These are phyloP conservation scores for Teleiodes luculella DNA, from an alignment of 2,888 invertebrate species.

Conservation along the genomic window DNA sequence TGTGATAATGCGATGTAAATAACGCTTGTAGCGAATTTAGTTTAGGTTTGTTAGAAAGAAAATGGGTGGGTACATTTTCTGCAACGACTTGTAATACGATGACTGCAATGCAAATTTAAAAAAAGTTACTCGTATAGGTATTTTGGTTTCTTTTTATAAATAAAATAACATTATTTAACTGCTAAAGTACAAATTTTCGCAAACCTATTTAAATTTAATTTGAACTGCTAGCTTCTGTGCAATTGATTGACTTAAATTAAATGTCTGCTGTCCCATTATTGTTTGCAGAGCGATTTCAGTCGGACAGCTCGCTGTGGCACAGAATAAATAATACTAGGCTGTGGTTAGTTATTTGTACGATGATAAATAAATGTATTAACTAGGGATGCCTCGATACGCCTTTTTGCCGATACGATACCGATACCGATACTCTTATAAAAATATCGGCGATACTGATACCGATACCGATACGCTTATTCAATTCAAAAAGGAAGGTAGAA, in stretches of 20 bases:
- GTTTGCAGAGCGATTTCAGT: neutral
- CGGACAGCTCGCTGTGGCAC: neutral
- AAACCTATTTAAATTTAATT: neutral
- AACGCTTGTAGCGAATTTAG: neutral
- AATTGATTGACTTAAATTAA: neutral
- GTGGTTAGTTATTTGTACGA: no score
- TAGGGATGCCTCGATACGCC: no score
- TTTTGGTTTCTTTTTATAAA: neutral
- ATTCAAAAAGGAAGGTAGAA: no score
- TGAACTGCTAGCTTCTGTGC: neutral
- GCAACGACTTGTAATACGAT: slow-evolving; percentile 5
- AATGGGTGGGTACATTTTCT: neutral
- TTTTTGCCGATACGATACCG: no score
- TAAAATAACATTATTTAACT: no score
- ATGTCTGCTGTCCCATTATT: neutral
- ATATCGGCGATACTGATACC: no score
- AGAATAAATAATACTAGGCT: no score
- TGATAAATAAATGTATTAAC: no score
- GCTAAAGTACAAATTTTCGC: neutral
- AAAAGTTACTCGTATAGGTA: no score
- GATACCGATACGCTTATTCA: no score
- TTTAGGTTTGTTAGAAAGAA: neutral
- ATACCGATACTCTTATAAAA: no score
- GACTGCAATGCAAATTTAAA: no score
- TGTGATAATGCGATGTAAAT: neutral